Base-by-base conservation (phyloP, 35 echinoderm and acorn worm genomes). In the Heliocidaris erythrogramma region DNA sequence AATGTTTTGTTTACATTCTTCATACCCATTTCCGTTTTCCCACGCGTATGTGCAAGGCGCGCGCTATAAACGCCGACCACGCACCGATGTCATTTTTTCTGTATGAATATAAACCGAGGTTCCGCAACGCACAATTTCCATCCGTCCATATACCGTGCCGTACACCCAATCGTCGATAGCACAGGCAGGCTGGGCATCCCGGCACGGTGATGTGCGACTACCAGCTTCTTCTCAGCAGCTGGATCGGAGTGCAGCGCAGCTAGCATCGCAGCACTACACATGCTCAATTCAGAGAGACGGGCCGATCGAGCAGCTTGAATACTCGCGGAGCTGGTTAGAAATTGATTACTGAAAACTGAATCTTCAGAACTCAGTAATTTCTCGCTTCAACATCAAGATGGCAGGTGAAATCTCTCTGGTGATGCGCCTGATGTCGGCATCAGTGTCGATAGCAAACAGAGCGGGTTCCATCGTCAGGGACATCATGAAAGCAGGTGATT, bases 401-500 rank as follows among this genome's bases (percentile, higher is more conserved):
- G 91, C 91, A 11, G 91, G 13, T 52, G 91, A 92, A 92, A 92
- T 92, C 21, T 88, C 97, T 47, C 96, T 99, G 59, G 86, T 99
- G 13, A 93, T 99, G 56, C 97, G 98, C 48, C 94, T 99, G 30
- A 95, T 99, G 52, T 97, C 98, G 59, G 98, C 98, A 29, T 99
- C 98, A 42, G 98, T 96, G 49, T 85, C 90, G 21, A 92, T 99
- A 31, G 96, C 98, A 32, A 96, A 99, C 93, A 95, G 95, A 97
- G 98, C 98, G 60, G 98, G 98, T 18, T 92, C 94, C 69, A 99
- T 99, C 85, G 96, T 99, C 32, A 48, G 98, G 88, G 97, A 99
- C 30, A 99, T 99, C 71, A 99, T 97, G 97, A 99, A 97, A 86
- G 97, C 96, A 78, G 98, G 98, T 7, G 96, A 96, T 86, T 94